Percentiles rank a stretch among this genome's conserved stretches.
phyloP scores from a whole-genome alignment of 2,888 invertebrate species.

The Julus scandinavius region DNA sequence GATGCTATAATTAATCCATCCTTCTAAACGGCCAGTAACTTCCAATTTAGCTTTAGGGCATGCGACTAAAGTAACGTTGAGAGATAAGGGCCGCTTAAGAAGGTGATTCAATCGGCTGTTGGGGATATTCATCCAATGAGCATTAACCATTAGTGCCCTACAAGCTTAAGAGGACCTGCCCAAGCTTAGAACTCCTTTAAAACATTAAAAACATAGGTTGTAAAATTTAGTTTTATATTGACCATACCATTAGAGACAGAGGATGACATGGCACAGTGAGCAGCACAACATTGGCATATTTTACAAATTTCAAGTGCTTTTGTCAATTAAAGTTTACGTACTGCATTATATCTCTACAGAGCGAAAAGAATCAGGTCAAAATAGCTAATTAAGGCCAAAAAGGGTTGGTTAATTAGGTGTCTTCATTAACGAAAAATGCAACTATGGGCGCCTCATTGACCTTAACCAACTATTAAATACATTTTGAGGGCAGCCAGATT shows the following conservation, averaged over 20 bases:
- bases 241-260: too few species aligned
- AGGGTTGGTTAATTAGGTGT: constrained; percentile 1
- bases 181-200: too few species aligned
- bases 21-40: background rate
- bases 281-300: background rate
- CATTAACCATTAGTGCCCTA: too few species aligned
- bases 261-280: too few species aligned
- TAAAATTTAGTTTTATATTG: too few species aligned
- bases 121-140: too few species aligned
- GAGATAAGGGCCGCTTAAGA: too few species aligned
- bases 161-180: too few species aligned
- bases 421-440: background rate
- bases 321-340: background rate
- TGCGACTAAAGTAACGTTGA: too few species aligned
- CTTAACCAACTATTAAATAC: constrained; percentile 10
- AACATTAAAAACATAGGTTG: too few species aligned
- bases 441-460: background rate
- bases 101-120: too few species aligned
- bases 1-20: background rate
- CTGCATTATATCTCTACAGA: background rate
- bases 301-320: background rate
- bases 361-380: background rate
- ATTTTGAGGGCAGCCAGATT: constrained; percentile 5
- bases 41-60: too few species aligned
- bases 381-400: constrained; percentile 10